phyloP scores from a whole-genome alignment of 2,797 vertebrate genomes.

The Amblyraja radiata region DNA sequence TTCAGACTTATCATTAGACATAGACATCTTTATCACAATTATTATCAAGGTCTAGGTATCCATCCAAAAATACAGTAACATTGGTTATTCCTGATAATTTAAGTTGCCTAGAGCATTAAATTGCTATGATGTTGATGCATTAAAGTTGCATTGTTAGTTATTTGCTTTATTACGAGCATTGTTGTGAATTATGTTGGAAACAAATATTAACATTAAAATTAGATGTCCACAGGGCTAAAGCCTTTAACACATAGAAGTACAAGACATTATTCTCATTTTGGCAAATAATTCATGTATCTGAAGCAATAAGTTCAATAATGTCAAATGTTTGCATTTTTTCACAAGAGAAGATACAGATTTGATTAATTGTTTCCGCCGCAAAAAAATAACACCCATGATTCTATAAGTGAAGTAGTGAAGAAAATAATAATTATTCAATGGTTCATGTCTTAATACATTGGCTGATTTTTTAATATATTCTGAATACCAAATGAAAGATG shows the following conservation, averaged over 20 bases:
- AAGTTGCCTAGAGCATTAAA: background rate
- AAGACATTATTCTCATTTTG: background rate
- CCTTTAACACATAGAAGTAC: background rate
- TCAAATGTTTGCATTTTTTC: background rate
- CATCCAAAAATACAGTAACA: too few relatives aligned
- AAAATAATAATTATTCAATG: background rate
- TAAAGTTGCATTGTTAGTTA: background rate
- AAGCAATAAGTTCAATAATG: background rate
- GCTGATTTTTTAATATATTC: background rate
- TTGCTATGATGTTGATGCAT: background rate
- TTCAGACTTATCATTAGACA: background rate
- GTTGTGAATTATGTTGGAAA: background rate
- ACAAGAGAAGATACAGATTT: background rate
- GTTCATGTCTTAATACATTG: background rate
- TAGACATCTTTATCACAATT: background rate
- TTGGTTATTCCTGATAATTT: background rate
- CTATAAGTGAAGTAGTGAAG: background rate
- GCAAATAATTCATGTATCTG: too few relatives aligned
- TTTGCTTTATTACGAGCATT: background rate
- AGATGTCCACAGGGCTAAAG: background rate
- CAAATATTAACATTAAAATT: background rate
- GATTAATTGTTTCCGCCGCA: background rate
- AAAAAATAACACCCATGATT: too few relatives aligned
- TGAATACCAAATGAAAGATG: constrained; percentile 12
- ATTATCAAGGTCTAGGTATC: background rate